A percentile compares a stretch with the other conserved stretches of the same genome.
phyloP scores from a whole-genome alignment of 30 jellyfish, hydroid and myxozoan genomes.

The Turritopsis dohrnii region DNA sequence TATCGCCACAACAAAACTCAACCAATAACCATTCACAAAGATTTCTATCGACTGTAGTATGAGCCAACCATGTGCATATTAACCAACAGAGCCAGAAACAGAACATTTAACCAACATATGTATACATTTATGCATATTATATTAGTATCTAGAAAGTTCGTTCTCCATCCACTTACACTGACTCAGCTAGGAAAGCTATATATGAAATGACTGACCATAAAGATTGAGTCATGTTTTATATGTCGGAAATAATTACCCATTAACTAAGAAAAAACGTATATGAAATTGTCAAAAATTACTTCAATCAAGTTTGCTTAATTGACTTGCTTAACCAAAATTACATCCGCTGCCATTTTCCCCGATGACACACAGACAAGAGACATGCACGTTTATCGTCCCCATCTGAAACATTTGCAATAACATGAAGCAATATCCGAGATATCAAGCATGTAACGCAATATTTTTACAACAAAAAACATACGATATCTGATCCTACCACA shows the following conservation, averaged over 20 bases:
- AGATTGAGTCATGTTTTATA: not conserved
- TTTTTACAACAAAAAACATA: not conserved
- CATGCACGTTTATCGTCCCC: no score
- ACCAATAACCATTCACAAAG: no score
- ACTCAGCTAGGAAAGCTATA: not conserved
- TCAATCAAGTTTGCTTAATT: not conserved
- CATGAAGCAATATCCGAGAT: not conserved
- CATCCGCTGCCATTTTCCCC: not conserved
- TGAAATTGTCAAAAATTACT: not conserved
- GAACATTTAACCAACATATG: no score
- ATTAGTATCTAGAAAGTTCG: not conserved
- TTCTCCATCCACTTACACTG: not conserved
- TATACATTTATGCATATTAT: no score
- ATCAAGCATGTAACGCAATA: not conserved
- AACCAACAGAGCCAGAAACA: no score
- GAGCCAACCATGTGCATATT: no score
- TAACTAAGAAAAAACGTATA: not conserved
- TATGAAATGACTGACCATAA: not conserved
- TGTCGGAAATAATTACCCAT: not conserved
- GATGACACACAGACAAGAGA: not conserved
- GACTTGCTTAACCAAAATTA: not conserved
- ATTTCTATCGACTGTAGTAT: no score
- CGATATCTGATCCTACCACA: not conserved
- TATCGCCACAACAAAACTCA: no score
- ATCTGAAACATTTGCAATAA: no score